Percentiles rank a stretch among this genome's conserved stretches.
Conservation (phyloP, 2,797 vertebrate species). For the Typhlichthys subterraneus region DNA sequence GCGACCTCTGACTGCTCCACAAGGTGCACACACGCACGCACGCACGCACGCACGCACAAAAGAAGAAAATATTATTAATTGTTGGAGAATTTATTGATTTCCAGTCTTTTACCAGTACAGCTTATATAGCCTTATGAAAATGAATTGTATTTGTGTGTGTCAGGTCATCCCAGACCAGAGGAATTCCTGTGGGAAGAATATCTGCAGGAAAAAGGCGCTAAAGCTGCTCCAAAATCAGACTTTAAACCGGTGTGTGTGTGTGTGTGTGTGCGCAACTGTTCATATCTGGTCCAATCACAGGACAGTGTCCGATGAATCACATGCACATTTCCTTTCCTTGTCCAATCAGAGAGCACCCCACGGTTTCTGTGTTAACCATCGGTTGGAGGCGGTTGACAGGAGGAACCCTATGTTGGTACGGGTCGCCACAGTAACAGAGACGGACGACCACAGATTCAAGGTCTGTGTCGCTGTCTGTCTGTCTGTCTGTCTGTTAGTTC, state of each 20-base stretch:
- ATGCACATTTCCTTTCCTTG: neutral
- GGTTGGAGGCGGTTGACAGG: constrained; percentile 75
- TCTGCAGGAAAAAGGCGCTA: constrained; percentile 82
- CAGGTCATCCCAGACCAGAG: constrained; percentile 83
- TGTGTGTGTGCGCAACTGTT: neutral
- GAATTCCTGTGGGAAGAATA: constrained; percentile 89
- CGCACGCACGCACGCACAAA: neutral
- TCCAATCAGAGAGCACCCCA: constrained; percentile 74
- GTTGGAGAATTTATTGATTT: no score
- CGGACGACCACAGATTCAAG: constrained; percentile 76
- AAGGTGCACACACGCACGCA: constrained; percentile 54
- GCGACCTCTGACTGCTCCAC: constrained; percentile 71
- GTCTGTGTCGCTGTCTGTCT: constrained; percentile 44
- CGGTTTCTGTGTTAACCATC: constrained; percentile 73
- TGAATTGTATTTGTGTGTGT: neutral
- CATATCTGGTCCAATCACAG: neutral
- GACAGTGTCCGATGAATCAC: neutral
- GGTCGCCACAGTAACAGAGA: constrained; percentile 68
- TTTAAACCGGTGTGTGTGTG: constrained; percentile 80
- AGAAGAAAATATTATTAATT: neutral
- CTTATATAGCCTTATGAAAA: no score
- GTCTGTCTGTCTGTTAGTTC: neutral
- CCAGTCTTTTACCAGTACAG: no score
- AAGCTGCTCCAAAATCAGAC: constrained; percentile 81
- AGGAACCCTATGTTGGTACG: constrained; percentile 79